Evolutionary conservation across 2,888 invertebrate genomes (phyloP).

Genomic region (Microctonus aethiopoides): DNA sequence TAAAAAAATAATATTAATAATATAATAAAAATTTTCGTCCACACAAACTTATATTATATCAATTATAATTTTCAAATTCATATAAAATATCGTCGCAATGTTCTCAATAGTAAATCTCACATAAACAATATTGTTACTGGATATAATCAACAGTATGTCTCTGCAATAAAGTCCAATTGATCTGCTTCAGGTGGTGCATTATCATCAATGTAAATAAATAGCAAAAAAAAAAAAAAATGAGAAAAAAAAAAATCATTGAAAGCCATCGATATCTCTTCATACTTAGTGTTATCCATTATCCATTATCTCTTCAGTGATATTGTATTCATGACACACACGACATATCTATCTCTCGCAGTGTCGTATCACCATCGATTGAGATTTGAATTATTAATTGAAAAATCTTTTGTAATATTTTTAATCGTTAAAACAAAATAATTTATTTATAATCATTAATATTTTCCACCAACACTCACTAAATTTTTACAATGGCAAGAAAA

Average conservation of each 20-base stretch:
- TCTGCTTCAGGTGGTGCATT: not conserved
- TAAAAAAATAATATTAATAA: not conserved
- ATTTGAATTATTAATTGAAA: not conserved
- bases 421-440: too few species aligned
- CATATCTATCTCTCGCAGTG: not conserved
- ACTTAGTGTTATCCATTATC: constrained; percentile 15
- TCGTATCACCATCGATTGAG: not conserved
- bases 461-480: too few species aligned
- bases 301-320: not conserved
- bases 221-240: not conserved
- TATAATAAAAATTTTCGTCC: not conserved
- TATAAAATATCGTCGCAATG: not conserved
- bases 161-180: not conserved
- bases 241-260: not conserved
- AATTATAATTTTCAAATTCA: not conserved
- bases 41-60: not conserved
- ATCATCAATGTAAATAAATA: not conserved
- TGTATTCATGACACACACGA: not conserved
- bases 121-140: not conserved
- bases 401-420: too few species aligned
- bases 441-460: too few species aligned
- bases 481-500: too few species aligned
- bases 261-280: not conserved
- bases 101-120: not conserved
- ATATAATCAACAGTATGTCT: not conserved